Conservation (phyloP, 2,113 vertebrate genomes). For the Cygnus atratus region DNA sequence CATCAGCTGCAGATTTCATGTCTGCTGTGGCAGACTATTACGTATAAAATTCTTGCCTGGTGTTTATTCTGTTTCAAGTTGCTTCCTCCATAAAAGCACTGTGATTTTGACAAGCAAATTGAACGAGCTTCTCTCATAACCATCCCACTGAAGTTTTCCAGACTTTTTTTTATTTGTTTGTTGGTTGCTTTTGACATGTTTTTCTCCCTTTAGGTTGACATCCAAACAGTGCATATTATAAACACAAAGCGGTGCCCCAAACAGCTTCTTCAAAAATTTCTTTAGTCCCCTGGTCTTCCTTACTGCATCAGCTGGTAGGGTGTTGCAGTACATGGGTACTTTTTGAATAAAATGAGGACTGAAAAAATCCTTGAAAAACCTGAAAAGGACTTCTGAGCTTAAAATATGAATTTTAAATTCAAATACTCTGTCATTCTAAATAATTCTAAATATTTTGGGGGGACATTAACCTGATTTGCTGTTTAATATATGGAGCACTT, state of each 20-base stretch:
- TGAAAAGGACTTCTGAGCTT: neutral
- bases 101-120: conserved; percentile 3
- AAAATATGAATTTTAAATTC: neutral
- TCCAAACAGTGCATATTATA: neutral
- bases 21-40: neutral
- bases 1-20: neutral
- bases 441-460: neutral
- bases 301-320: neutral
- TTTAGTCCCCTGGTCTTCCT: neutral
- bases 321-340: neutral
- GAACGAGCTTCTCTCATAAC: neutral
- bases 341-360: neutral
- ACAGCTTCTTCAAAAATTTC: neutral
- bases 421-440: too few species aligned
- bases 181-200: neutral
- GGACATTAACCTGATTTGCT: neutral
- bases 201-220: neutral
- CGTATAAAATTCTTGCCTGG: neutral
- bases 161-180: neutral
- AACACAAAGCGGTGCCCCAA: neutral
- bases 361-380: neutral
- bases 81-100: neutral
- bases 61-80: neutral
- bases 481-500: neutral
- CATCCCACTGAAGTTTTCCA: neutral